Conservation (phyloP, 2,888 invertebrate genomes). For the Philereme vetulata region DNA sequence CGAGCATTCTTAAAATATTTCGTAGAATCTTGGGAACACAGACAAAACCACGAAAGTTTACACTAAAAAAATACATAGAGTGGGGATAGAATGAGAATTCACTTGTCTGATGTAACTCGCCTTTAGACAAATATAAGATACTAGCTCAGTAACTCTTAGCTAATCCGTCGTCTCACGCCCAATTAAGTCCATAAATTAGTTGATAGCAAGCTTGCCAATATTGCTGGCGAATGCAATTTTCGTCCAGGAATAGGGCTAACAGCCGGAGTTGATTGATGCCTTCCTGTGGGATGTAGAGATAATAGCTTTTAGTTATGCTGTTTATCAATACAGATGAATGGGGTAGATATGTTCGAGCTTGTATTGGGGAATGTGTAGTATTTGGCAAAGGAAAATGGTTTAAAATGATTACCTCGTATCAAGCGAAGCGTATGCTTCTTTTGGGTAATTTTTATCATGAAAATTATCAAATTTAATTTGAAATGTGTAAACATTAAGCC, state of each 20-base stretch:
- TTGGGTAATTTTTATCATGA: no score
- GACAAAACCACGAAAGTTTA: no score
- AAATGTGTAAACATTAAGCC: no score
- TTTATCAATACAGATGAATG: slow-evolving; percentile 27
- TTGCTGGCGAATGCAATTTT: slow-evolving; percentile 50
- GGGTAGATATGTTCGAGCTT: slow-evolving; percentile 2
- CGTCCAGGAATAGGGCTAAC: slow-evolving; percentile 49
- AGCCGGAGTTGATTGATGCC: slow-evolving; percentile 39
- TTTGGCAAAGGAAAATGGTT: neutral
- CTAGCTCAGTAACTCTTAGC: slow-evolving; percentile 4
- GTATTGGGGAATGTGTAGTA: neutral
- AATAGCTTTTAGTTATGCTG: slow-evolving; percentile 22
- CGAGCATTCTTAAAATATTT: no score
- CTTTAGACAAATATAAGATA: no score
- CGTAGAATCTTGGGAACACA: no score
- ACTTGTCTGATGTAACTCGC: no score
- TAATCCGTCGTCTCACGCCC: slow-evolving; percentile 39
- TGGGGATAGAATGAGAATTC: no score
- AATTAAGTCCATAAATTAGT: slow-evolving; percentile 59
- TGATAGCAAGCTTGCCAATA: slow-evolving; percentile 55
- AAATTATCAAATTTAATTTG: no score
- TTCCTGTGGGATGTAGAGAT: slow-evolving; percentile 31
- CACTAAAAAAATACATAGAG: no score
- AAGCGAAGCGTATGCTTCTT: no score
- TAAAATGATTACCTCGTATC: neutral